Conservation (phyloP, 2,797 vertebrate genomes). For the Helarctos malayanus region DNA sequence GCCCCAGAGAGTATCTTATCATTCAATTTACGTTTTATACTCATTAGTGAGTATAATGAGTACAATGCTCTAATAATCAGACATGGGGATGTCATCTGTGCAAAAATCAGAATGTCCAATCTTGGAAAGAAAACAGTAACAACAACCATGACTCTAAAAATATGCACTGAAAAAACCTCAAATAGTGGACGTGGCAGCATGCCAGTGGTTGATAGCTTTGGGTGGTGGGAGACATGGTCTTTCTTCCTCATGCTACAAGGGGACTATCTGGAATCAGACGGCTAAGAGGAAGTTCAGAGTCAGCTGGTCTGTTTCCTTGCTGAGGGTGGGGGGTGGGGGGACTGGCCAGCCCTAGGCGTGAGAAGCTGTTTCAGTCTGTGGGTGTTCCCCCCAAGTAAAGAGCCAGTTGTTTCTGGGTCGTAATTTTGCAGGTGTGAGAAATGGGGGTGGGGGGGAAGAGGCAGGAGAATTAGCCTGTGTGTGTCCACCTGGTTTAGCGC, state of each 20-base stretch:
- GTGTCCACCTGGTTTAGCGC: not conserved
- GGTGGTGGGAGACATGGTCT: not conserved
- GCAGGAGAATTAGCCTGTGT: not conserved
- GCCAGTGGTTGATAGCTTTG: not conserved
- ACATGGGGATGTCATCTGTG: not conserved
- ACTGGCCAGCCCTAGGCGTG: not conserved
- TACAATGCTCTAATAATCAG: not conserved
- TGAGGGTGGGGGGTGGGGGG: rapidly evolving
- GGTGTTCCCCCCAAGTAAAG: not conserved
- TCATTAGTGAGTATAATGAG: not conserved
- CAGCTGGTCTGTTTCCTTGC: not conserved
- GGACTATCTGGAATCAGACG: not conserved
- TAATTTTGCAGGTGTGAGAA: slow-evolving; percentile 39
- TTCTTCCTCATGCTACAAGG: not conserved
- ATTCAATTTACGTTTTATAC: not conserved
- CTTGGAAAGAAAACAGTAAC: not conserved
- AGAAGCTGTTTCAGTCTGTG: not conserved
- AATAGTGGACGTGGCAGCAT: not conserved
- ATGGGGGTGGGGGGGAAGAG: not conserved
- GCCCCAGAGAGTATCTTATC: not conserved
- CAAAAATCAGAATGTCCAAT: not conserved
- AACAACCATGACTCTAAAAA: not conserved
- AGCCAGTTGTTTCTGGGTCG: not conserved
- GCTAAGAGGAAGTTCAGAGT: not conserved
- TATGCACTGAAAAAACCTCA: not conserved